A percentile compares a stretch with the other conserved stretches of the same genome.
phyloP scores from a whole-genome alignment of 2,888 invertebrate species.

The Eupithecia abbreviata region DNA sequence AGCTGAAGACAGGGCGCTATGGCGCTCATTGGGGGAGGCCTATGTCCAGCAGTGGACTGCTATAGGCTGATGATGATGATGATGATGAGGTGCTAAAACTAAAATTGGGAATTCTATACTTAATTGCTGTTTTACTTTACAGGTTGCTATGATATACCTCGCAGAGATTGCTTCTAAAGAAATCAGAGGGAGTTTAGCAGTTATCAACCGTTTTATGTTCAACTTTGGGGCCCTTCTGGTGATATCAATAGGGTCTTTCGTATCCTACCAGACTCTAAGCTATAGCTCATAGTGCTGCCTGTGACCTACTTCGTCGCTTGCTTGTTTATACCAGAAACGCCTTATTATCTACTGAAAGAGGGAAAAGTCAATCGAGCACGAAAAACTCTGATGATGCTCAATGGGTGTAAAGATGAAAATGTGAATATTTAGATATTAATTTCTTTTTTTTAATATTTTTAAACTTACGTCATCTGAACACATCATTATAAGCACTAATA shows the following conservation, averaged over 20 bases:
- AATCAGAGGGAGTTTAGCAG: constrained; percentile 65
- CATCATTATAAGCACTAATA: no score
- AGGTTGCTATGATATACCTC: constrained; percentile 71
- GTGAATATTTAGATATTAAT: constrained; percentile 38
- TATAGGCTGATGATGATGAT: no score
- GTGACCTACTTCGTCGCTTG: constrained; percentile 72
- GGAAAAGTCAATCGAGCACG: constrained; percentile 70
- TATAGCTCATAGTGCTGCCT: constrained; percentile 71
- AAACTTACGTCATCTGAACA: no score
- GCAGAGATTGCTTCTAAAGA: constrained; percentile 74
- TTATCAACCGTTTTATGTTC: constrained; percentile 61
- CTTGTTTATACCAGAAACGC: constrained; percentile 83
- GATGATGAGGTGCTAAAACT: no score
- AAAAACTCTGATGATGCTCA: constrained; percentile 63
- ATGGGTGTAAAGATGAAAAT: constrained; percentile 59
- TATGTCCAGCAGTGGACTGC: no score
- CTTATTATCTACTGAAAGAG: constrained; percentile 81
- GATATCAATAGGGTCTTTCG: constrained; percentile 65
- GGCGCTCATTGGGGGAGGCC: no score
- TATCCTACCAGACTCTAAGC: constrained; percentile 65
- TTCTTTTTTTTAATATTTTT: not conserved
- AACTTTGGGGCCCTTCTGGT: constrained; percentile 68
- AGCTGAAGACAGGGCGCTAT: no score
- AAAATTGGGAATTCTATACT: not conserved
- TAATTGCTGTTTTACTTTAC: constrained; percentile 33